Evolutionary conservation across 2,797 vertebrate species (phyloP), one percentile per base, ranked within the genome.

Genomic region (Yasuhikotakia modesta): DNA sequence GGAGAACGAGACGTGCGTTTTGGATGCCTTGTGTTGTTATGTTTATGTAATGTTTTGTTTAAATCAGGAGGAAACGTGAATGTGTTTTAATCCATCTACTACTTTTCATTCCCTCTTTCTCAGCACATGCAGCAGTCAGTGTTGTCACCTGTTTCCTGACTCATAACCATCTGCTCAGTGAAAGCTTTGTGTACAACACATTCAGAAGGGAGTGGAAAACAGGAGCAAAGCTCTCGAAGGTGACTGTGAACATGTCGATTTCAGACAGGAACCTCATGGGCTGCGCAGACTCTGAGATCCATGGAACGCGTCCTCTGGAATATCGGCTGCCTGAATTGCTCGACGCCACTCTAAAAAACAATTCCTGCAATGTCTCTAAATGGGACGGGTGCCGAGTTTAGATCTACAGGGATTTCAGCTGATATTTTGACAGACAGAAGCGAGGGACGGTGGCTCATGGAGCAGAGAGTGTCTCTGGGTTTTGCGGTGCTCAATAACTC

Each of bases 401-500:
- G 35, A 43, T 77, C 61, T 21, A 67, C 75, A 4, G 60, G 35
- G 13, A 17, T 46, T 32, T 79, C 58, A 24, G 16, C 24, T 21
- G 72, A 76, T 24, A 21, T 52, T 52, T 57, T 30, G 14, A 73
- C 22, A 30, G 14, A 35, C n/a, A 65, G 50, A 64, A 67, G 66
- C 12, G 10, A 27, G 12, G 14, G 55, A 11, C 24, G 19, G 5
- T 78, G 45, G 67, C 43, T 70, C 46, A 55, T 73, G 35, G 53
- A 58, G 17, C 32, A 64, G 32, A 45, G 53, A 32, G 30, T 53
- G 46, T 78, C 63, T 53, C 35, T 79, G 52, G 70, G 69, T 71
- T 60, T 60, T 17, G 5, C 27, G 13, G 52, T 45, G 22, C 39
- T 57, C 13, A 71, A 76, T 32, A 81, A 81, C 14, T 88, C 89